phyloP scores from a whole-genome alignment of 2,797 vertebrate species.

The Bryconaethiops microstoma region DNA sequence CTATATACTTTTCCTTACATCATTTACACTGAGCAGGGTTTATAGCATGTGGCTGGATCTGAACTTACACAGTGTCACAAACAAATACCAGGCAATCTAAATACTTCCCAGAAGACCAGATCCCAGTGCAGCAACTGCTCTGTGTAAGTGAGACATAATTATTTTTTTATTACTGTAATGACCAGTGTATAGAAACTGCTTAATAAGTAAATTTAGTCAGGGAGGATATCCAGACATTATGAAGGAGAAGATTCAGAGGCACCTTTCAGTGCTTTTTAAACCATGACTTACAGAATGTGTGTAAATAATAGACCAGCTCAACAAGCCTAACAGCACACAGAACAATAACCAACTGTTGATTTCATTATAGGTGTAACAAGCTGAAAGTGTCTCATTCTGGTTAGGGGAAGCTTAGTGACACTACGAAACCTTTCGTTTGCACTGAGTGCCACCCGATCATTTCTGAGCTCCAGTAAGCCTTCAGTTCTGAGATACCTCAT shows the following conservation, averaged over 20 bases:
- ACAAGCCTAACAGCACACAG: background rate
- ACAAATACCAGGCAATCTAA: background rate
- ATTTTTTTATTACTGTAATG: background rate
- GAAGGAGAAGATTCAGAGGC: background rate
- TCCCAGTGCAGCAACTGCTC: background rate
- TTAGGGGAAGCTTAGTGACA: constrained; percentile 24
- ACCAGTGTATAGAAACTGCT: constrained; percentile 20
- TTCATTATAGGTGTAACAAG: constrained; percentile 20
- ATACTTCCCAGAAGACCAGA: background rate
- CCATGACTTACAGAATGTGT: background rate
- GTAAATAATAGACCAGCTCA: constrained; percentile 1
- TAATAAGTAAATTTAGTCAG: background rate
- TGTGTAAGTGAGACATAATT: background rate
- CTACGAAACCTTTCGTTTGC: constrained; percentile 29
- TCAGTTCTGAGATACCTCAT: constrained; percentile 48
- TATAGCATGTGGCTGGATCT: background rate
- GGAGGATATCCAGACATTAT: background rate
- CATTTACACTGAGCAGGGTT: background rate
- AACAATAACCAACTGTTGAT: constrained; percentile 21
- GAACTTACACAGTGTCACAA: background rate
- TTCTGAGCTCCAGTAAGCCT: constrained; percentile 48
- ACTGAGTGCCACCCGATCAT: constrained; percentile 23
- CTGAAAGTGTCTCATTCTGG: constrained; percentile 24
- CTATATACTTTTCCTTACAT: background rate
- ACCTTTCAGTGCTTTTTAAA: background rate